Percentiles rank a stretch among this genome's conserved stretches.
Conservation (phyloP, 2,797 vertebrate genomes). For the Otolemur crassicaudatus region DNA sequence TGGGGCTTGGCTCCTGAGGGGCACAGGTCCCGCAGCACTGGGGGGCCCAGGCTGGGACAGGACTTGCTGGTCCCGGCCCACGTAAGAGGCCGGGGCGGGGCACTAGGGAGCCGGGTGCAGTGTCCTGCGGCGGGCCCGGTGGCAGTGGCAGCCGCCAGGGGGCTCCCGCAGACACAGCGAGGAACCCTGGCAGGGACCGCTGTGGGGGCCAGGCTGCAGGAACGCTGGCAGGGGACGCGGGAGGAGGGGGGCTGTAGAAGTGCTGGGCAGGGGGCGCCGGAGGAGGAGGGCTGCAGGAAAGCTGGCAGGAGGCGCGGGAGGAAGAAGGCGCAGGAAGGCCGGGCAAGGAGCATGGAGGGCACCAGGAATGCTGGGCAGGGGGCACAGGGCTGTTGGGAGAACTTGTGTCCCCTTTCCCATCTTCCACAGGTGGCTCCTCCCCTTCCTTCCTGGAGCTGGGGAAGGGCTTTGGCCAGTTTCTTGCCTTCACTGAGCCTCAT, state of each 20-base stretch:
- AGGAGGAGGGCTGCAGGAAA: background rate
- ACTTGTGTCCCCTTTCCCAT: background rate
- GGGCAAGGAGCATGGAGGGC: background rate
- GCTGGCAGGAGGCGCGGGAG: background rate
- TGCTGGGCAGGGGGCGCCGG: background rate
- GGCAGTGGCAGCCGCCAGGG: slow-evolving; percentile 49
- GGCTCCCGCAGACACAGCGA: background rate
- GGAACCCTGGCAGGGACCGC: background rate
- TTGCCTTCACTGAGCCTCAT: background rate
- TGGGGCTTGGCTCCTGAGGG: background rate
- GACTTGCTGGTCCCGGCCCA: background rate
- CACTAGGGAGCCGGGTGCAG: background rate
- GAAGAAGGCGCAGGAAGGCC: too few species aligned
- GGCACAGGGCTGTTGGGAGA: background rate
- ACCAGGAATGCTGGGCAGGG: background rate
- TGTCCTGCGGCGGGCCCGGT: background rate
- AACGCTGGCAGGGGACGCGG: background rate
- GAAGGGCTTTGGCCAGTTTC: background rate
- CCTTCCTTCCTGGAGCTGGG: background rate
- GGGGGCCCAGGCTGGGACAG: too few species aligned
- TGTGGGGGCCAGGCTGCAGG: background rate
- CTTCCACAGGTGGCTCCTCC: background rate
- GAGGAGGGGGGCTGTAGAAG: background rate
- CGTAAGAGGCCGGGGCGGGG: fast-evolving
- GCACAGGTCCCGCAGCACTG: too few species aligned